phyloP scores from a whole-genome alignment of 2,888 invertebrate species.

The Coleophora deauratella region DNA sequence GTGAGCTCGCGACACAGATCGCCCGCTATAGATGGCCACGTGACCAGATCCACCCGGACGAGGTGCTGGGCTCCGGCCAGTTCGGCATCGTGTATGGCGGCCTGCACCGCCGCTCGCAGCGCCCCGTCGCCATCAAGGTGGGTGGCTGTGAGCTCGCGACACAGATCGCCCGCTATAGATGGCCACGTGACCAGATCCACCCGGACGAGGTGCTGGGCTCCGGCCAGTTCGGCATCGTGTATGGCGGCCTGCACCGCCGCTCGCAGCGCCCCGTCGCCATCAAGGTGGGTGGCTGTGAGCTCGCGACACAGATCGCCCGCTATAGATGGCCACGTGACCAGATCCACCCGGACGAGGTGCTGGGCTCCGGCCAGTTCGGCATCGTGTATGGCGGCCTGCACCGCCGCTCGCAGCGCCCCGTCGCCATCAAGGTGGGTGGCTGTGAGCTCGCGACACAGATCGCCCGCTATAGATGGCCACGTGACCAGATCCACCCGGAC shows the following conservation, averaged over 20 bases:
- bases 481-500: constrained; percentile 97
- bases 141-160: too few relatives aligned
- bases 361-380: constrained; percentile 99
- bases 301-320: constrained; percentile 57
- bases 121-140: constrained; percentile 97
- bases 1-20: constrained; percentile 13
- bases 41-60: constrained; percentile 98
- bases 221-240: constrained; percentile 99
- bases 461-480: constrained; percentile 92
- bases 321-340: constrained; percentile 98
- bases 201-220: constrained; percentile 96
- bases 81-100: constrained; percentile 99
- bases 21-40: constrained; percentile 93
- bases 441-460: constrained; percentile 6
- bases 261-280: constrained; percentile 94
- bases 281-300: constrained; percentile 88
- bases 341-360: constrained; percentile 94
- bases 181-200: constrained; percentile 96
- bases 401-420: constrained; percentile 86
- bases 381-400: constrained; percentile 96
- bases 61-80: constrained; percentile 96
- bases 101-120: constrained; percentile 82
- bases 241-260: constrained; percentile 90
- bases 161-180: constrained; percentile 81
- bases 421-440: constrained; percentile 98